These are phyloP conservation scores for Chironomus tentans DNA, from an alignment of 2,888 invertebrate genomes.

Conservation along the genomic window DNA sequence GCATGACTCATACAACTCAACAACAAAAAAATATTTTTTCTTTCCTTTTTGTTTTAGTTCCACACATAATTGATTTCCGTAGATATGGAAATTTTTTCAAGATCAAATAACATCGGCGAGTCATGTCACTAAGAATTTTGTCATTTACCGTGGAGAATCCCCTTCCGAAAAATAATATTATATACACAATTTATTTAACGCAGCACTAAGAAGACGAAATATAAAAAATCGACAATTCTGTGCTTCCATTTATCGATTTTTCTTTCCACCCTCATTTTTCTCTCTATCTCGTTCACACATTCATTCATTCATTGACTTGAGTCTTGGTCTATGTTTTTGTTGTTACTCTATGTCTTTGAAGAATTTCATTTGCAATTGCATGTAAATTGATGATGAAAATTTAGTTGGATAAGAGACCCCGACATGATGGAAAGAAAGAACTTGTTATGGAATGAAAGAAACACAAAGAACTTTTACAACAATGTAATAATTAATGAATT, in stretches of 20 bases:
- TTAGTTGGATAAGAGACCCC: too few species aligned
- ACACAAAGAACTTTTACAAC: conserved; percentile 3
- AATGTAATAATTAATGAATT: conserved; percentile 2
- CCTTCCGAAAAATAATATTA: neutral
- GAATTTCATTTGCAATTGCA: neutral
- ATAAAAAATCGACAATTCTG: neutral
- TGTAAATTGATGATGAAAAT: neutral
- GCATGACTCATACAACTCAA: neutral
- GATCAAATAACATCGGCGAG: neutral
- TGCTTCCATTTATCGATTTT: conserved; percentile 12
- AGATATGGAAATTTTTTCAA: neutral
- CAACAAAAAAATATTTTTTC: neutral
- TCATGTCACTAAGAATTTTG: neutral
- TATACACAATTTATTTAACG: neutral
- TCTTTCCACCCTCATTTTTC: conserved; percentile 16
- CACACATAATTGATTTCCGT: neutral
- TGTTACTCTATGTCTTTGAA: neutral
- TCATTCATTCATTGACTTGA: neutral
- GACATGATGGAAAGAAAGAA: neutral
- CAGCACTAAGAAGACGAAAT: neutral
- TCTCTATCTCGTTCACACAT: neutral
- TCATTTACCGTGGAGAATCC: neutral
- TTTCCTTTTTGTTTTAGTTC: neutral
- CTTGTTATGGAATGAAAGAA: neutral
- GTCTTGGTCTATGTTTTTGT: neutral